Conservation (phyloP, 2,113 vertebrate species). For the Gymnocephalus cernua region DNA sequence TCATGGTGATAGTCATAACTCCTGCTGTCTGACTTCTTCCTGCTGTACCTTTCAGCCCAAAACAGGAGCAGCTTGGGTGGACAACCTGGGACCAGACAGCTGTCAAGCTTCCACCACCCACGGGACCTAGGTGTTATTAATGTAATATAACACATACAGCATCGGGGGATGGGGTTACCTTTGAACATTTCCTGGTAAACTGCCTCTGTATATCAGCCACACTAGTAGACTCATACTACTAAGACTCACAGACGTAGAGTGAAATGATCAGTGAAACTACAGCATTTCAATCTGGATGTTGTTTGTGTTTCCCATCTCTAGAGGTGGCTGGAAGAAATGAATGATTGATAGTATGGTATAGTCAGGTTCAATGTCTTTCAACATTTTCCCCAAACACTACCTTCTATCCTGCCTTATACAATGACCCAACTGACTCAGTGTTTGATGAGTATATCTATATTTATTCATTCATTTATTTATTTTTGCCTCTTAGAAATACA, state of each 20-base stretch:
- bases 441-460: conserved; percentile 74
- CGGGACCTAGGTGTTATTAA: conserved; percentile 78
- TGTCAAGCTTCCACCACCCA: conserved; percentile 69
- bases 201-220: conserved; percentile 29
- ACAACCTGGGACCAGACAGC: conserved; percentile 61
- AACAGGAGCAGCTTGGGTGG: conserved; percentile 63
- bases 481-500: conserved; percentile 37
- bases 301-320: conserved; percentile 35
- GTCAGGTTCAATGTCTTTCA: conserved; percentile 35
- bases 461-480: conserved; percentile 72
- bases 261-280: conserved; percentile 46
- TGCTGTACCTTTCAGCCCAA: conserved; percentile 62
- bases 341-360: conserved; percentile 61
- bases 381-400: conserved; percentile 21
- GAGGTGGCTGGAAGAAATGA: conserved; percentile 14
- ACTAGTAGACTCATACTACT: too few relatives aligned
- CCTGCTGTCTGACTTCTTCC: conserved; percentile 65
- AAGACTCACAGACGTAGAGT: conserved; percentile 8
- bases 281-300: conserved; percentile 20
- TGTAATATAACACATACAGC: conserved; percentile 78
- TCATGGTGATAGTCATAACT: conserved; percentile 45
- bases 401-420: conserved; percentile 8
- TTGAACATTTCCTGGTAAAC: conserved; percentile 48
- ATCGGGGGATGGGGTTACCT: conserved; percentile 50
- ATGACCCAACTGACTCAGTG: conserved; percentile 36